phyloP scores from a whole-genome alignment of 1,140 invertebrate species.

The Holcopasites calliopsidis region DNA sequence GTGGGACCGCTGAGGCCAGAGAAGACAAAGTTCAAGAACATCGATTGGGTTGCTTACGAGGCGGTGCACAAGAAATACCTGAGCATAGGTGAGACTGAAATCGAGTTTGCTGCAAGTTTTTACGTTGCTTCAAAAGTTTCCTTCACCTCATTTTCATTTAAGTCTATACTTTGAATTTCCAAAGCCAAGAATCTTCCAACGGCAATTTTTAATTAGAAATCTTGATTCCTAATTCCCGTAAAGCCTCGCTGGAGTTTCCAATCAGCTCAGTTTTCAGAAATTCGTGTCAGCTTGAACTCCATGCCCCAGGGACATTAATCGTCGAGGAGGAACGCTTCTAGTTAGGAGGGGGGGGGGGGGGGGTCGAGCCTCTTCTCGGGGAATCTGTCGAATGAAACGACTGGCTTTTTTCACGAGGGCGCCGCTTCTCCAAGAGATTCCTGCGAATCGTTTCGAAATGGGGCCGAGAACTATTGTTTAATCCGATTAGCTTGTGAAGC shows the following conservation, averaged over 20 bases:
- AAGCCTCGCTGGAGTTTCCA: background rate
- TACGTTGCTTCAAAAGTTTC: no score
- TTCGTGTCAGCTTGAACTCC: background rate
- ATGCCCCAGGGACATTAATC: background rate
- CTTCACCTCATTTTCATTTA: no score
- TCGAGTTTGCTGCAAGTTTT: background rate
- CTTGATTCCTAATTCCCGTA: constrained; percentile 12
- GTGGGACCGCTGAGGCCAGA: constrained; percentile 86
- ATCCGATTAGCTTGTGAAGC: constrained; percentile 29
- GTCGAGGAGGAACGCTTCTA: background rate
- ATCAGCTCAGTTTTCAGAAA: constrained; percentile 5
- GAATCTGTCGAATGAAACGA: background rate
- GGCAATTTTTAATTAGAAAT: no score
- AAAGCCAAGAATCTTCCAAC: no score
- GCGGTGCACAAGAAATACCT: constrained; percentile 95
- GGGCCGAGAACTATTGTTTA: constrained; percentile 26
- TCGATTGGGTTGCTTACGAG: constrained; percentile 95
- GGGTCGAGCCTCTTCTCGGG: background rate
- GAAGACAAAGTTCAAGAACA: constrained; percentile 88
- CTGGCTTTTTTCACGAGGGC: no score
- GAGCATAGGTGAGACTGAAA: constrained; percentile 86
- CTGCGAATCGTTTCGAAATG: background rate
- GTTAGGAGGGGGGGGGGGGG: no score
- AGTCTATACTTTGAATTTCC: no score
- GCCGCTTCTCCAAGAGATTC: no score